These are phyloP conservation scores for Agapornis roseicollis DNA, from an alignment of 2,113 vertebrate species.

Conservation along the genomic window DNA sequence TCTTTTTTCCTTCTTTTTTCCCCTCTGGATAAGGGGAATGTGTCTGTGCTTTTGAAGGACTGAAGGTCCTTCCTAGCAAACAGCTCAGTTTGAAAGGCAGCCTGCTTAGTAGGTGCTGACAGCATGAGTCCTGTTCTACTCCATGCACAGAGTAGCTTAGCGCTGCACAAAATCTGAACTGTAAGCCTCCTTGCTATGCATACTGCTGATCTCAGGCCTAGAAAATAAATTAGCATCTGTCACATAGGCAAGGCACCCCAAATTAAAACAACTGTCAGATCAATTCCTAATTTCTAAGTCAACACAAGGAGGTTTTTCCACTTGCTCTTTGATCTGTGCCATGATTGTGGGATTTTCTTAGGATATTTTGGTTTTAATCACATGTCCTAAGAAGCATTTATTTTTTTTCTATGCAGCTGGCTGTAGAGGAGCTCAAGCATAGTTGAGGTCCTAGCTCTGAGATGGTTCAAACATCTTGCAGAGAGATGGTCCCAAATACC, in stretches of 20 bases:
- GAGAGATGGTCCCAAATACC: not conserved
- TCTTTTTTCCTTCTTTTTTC: not conserved
- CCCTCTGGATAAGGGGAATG: not conserved
- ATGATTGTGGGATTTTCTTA: not conserved
- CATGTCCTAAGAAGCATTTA: not conserved
- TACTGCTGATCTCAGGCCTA: not conserved
- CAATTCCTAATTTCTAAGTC: not conserved
- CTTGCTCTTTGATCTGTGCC: not conserved
- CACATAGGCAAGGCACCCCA: not conserved
- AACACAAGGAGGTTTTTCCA: not conserved
- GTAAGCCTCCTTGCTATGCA: not conserved
- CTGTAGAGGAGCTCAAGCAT: not conserved
- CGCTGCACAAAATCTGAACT: not conserved
- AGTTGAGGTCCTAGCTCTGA: not conserved
- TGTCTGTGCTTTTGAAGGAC: not conserved
- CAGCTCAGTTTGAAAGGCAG: not conserved
- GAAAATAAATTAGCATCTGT: not conserved
- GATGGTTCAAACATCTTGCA: not conserved
- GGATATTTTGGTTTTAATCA: not conserved
- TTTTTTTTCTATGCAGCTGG: not conserved
- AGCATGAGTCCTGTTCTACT: not conserved
- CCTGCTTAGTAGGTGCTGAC: not conserved
- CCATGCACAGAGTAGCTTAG: not conserved
- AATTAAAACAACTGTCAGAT: not conserved
- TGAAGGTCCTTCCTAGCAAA: not conserved